Conservation (phyloP, 1,140 invertebrate genomes). For the Zaprionus kolodkinae region DNA sequence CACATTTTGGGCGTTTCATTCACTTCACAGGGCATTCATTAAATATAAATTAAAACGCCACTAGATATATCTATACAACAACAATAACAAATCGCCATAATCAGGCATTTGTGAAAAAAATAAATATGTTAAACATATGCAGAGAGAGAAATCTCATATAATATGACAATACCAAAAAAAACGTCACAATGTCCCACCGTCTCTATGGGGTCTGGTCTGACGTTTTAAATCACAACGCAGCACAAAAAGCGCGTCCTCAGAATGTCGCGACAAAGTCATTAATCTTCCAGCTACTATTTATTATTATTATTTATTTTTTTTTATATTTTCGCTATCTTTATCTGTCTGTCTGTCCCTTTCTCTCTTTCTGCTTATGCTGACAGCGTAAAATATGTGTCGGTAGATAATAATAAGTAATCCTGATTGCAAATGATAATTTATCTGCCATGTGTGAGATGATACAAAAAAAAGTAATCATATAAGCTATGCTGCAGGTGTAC, state of each 20-base stretch:
- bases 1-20: slow-evolving; percentile 3
- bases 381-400: slow-evolving; percentile 28
- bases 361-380: slow-evolving; percentile 8
- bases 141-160: slow-evolving; percentile 14
- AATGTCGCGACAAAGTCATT: slow-evolving; percentile 44
- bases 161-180: slow-evolving; percentile 44
- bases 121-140: slow-evolving; percentile 50
- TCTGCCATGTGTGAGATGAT: slow-evolving; percentile 23
- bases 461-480: not conserved
- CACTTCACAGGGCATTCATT: slow-evolving; percentile 33
- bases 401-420: slow-evolving; percentile 36
- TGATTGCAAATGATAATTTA: slow-evolving; percentile 49
- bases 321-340: slow-evolving; percentile 8
- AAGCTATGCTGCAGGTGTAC: not conserved
- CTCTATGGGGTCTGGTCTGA: slow-evolving; percentile 2
- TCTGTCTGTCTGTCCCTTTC: not conserved
- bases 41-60: slow-evolving; percentile 40
- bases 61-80: slow-evolving; percentile 24
- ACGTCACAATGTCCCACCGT: slow-evolving; percentile 13
- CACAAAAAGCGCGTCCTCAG: slow-evolving; percentile 35
- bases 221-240: slow-evolving; percentile 42
- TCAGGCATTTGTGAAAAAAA: slow-evolving; percentile 43
- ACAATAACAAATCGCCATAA: slow-evolving; percentile 36
- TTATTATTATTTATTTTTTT: slow-evolving; percentile 27
- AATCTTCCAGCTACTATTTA: slow-evolving; percentile 39